Base-by-base conservation (phyloP, 2,113 vertebrate species). In the Coracopsis vasa region DNA sequence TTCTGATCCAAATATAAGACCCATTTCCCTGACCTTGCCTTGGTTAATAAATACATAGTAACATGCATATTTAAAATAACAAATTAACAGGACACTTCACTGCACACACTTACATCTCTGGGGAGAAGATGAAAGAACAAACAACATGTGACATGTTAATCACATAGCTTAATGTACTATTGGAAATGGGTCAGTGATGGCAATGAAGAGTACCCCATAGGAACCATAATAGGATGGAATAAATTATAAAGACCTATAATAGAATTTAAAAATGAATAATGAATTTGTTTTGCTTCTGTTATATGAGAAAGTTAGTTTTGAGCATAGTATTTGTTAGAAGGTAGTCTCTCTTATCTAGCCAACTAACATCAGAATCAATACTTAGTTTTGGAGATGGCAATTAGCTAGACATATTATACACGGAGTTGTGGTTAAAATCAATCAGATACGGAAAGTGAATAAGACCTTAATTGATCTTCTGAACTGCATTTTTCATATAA, bases 131-230 rank as follows among this genome's bases (percentile, higher is more conserved):
- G 51, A 69, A 80, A 92, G 77, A 53, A 87, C 69, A 95, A 91
- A 96, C 92, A 92, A 77, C 73, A 62, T 65, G 73, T 91, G 86
- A 94, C 90, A 92, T 92, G 80, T 81, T 97, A 91, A 96, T 95
- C 69, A 78, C 82, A 56, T 64, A 86, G 71, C 56, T 95, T 93
- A 91, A 93, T 94, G 94, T 69, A 53, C 80, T 86, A 13, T 11
- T 89, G 88, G 45, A 96, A 96, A 44, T 75, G 80, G 90, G 82
- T 93, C 86, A 96, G 75, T 10, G 3, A 58, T 1, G 61, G 58
- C 61, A 72, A 56, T 27, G 85, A 80, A 42, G 48, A 79, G 23
- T 37, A 75, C 48, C 60, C 56, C 70, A 53, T 0, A 67, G 47
- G 44, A 95, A 82, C 27, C 66, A 64, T 33, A 77, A 73, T 31